Evolutionary conservation across 2,888 invertebrate species (phyloP), one percentile per base, ranked within the genome.

Genomic region (Lithodes maja): DNA sequence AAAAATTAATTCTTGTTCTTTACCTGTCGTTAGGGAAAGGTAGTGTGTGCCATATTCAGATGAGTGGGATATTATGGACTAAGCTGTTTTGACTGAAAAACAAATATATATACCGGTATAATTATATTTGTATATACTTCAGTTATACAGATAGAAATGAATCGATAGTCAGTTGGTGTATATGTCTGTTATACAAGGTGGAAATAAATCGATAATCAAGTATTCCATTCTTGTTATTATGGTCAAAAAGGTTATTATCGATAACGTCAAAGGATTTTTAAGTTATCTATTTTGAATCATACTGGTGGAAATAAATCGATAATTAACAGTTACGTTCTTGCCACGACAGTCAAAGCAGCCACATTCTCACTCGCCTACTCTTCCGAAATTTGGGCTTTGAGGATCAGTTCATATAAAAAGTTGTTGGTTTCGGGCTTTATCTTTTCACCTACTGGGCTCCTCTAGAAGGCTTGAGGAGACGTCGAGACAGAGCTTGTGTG

Each of bases 11-110:
- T 12, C 52, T 78, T 78, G 50, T 78, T 78, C 52, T 78, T 33
- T 74, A 83, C 33, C 33, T 83, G n/a, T 69, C 69, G 55, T 75
- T 89, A 78, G 68, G 7, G 83, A 87, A 83, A 49, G 87, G 68
- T 83, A 78, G 83, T 79, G 71, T 77, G 87, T 87, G 83, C 83
- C 87, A 87, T 87, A 87, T 78, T 50, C 68, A 71, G 68, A 68
- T 9, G 53, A 52, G 33, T 77, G 50, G 54, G 50, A 53, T 55
- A 50, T 49, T n/a, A 49, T 50, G 77, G 55, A 53, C 7, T 49
- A 84, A 7, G 49, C 55, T 49, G 5, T 2, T 33, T 75, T 75
- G 33, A 75, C 84, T 55, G 17, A 15, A 33, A 33, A 61, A 7
- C 49, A 74, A 53, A 53, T 79, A 75, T 33, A 33, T 33, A 33